Conservation (phyloP, 2,888 invertebrate species). For the Incurvaria masculella region DNA sequence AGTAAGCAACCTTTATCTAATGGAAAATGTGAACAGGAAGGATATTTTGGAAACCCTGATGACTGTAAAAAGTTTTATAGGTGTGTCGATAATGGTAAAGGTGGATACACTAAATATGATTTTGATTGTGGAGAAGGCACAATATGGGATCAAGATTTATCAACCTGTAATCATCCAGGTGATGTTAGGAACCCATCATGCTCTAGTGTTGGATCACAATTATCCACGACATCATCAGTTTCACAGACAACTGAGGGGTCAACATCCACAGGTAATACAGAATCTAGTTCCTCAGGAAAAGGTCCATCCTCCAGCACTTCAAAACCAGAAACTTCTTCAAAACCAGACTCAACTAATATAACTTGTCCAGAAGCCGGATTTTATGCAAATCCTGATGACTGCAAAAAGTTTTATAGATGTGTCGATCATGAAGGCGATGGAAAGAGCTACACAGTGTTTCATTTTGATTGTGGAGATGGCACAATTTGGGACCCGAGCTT, state of each 20-base stretch:
- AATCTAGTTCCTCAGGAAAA: constrained; percentile 16
- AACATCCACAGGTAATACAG: constrained; percentile 21
- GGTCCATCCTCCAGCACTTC: constrained; percentile 25
- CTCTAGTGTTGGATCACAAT: constrained; percentile 18
- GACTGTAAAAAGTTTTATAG: constrained; percentile 67
- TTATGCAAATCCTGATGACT: constrained; percentile 58
- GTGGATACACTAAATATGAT: constrained; percentile 39
- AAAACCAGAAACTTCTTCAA: constrained; percentile 26
- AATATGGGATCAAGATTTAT: constrained; percentile 63
- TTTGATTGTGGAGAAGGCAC: constrained; percentile 59
- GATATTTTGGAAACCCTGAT: constrained; percentile 59
- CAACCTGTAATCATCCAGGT: constrained; percentile 42
- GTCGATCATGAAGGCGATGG: constrained; percentile 59
- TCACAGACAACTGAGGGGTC: constrained; percentile 7
- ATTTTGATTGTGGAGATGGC: constrained; percentile 65
- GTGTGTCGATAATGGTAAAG: constrained; percentile 46
- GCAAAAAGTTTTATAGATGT: constrained; percentile 65
- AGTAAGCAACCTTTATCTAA: not conserved
- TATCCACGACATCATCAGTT: constrained; percentile 17
- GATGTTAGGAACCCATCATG: constrained; percentile 39
- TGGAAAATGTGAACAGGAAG: constrained; percentile 40
- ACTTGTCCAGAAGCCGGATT: constrained; percentile 59
- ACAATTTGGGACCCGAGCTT: constrained; percentile 70
- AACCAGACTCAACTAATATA: constrained; percentile 26
- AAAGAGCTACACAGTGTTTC: constrained; percentile 56